These are phyloP conservation scores for Sebastes baramenuke DNA, from an alignment of 2,797 vertebrate genomes.

Conservation along the genomic window DNA sequence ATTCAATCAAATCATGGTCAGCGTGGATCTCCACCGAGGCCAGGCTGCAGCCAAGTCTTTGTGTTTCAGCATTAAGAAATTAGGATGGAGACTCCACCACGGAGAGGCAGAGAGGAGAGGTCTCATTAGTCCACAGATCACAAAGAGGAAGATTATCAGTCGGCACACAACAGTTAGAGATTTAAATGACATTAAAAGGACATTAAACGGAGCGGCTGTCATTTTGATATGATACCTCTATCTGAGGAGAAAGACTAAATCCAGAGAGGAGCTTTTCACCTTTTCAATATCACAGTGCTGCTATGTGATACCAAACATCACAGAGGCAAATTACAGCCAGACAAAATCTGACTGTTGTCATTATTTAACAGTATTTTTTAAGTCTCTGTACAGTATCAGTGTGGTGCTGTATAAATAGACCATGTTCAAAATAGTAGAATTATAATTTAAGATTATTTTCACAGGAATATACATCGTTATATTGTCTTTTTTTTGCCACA, in stretches of 20 bases:
- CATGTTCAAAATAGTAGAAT: not conserved
- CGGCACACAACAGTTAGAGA: conserved; percentile 81
- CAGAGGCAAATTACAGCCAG: conserved; percentile 25
- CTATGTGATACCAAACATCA: conserved; percentile 49
- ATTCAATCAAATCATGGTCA: conserved; percentile 95
- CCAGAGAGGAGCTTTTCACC: conserved; percentile 49
- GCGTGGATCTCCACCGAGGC: conserved; percentile 89
- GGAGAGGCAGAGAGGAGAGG: conserved; percentile 74
- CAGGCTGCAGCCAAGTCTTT: conserved; percentile 92
- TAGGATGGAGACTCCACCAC: conserved; percentile 89
- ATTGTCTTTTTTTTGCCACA: not conserved
- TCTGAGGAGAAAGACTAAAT: conserved; percentile 56
- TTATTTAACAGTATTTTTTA: conserved; percentile 12
- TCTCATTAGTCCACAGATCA: conserved; percentile 91
- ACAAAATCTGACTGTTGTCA: conserved; percentile 16
- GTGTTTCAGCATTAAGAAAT: conserved; percentile 95
- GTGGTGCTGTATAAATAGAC: not conserved
- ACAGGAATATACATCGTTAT: not conserved
- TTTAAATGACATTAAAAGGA: conserved; percentile 75
- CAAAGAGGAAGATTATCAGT: conserved; percentile 92
- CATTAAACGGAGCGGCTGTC: conserved; percentile 61
- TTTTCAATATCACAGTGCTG: conserved; percentile 42
- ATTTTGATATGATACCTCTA: conserved; percentile 71
- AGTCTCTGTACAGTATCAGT: not conserved
- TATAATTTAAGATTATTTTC: not conserved